Percentiles rank a stretch among this genome's conserved stretches.
Evolutionary conservation across 2,888 invertebrate genomes (phyloP).

Genomic region (Sipha maydis): DNA sequence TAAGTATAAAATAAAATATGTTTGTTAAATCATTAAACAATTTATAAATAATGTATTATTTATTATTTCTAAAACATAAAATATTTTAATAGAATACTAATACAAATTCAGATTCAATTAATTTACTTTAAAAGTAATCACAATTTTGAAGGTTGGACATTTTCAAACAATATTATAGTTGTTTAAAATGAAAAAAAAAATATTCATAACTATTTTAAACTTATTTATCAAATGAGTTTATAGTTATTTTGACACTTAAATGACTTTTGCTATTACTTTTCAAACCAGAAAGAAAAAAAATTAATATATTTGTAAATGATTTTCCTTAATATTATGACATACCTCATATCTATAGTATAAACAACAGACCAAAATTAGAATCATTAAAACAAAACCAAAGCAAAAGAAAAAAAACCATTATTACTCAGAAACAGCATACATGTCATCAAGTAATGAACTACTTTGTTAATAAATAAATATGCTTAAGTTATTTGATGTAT

Average conservation of each 20-base stretch:
- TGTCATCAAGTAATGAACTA: neutral
- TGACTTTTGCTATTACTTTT: neutral
- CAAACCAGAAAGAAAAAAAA: neutral
- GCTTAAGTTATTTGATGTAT: neutral
- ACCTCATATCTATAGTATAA: conserved; percentile 2
- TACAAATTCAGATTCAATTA: conserved; percentile 16
- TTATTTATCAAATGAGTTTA: neutral
- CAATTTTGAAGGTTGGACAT: neutral
- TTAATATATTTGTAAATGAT: neutral
- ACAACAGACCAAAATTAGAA: conserved; percentile 6
- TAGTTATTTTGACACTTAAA: conserved; percentile 3
- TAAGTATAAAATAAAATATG: neutral
- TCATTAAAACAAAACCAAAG: neutral
- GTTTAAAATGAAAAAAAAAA: conserved; percentile 6
- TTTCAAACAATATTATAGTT: neutral
- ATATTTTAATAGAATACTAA: conserved; percentile 10
- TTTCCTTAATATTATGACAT: neutral
- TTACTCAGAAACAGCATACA: neutral
- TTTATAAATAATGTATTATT: conserved; percentile 3
- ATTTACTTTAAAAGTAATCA: conserved; percentile 5
- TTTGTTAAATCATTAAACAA: conserved; percentile 4
- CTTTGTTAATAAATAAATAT: neutral
- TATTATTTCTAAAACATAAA: neutral
- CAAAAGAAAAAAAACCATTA: neutral
- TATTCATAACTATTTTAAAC: neutral